Base-by-base conservation (phyloP, 2,888 invertebrate species). In the Pherbina coryleti region DNA sequence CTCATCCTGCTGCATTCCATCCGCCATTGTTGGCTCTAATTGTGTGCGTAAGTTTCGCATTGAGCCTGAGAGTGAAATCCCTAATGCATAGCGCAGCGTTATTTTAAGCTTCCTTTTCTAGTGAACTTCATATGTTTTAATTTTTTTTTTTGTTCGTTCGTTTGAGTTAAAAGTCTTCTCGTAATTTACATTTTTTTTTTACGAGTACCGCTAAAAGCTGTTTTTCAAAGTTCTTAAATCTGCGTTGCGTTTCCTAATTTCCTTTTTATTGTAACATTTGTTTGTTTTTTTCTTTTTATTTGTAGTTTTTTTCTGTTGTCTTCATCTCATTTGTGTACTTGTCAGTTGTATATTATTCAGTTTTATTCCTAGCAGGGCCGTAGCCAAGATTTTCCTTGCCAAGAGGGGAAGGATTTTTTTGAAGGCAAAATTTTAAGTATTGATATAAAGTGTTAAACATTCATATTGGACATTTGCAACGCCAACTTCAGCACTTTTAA, bases 211-310 rank as follows among this genome's bases (percentile, higher is more conserved):
- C n/a, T 70, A 77, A 77, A 79, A 79, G 76, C 76, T 77, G 77
- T 77, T 80, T 75, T 70, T 55, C 53, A 37, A 78, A 79, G 55
- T 78, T 76, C 74, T 76, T 4, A 76, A 78, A 78, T 73, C 76
- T 76, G 78, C 66, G 70, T 11, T 78, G 73, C 74, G 71, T 78
- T 78, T 76, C 78, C 71, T 70, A 69, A 79, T 64, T 78, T 78
- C 66, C 17, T 75, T 77, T 72, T 60, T 19, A 9, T 60, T 55
- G 37, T 19, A 17, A 31, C 62, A 34, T 25, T 69, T 22, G 9
- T 37, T 69, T 44, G 25, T 31, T 5, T 19, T 25, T 14, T 0
- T 69, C 22, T 44, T 55, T 17, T 19, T 31, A 19, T 19, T 71
- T 55, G 14, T n/a, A 17, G n/a, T 60, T 22, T n/a, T 22, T 9